phyloP scores from a whole-genome alignment of 2,797 vertebrate species.

The Buceros bicornis region DNA sequence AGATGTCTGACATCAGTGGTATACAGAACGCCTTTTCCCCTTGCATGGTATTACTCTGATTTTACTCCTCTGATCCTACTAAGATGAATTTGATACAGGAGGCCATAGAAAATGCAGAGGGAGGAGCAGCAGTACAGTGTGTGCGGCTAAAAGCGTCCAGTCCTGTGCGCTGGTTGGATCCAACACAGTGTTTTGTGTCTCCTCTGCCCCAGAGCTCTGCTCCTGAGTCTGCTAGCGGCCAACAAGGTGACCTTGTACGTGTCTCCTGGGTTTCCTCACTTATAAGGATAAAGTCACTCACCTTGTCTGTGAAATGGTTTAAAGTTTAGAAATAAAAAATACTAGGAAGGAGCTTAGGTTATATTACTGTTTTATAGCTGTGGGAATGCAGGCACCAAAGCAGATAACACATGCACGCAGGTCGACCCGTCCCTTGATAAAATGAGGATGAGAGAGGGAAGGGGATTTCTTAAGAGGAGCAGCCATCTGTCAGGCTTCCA shows the following conservation, averaged over 20 bases:
- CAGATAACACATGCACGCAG: background rate
- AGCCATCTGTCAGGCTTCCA: background rate
- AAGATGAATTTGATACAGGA: background rate
- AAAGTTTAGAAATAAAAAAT: background rate
- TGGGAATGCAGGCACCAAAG: background rate
- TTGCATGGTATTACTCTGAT: background rate
- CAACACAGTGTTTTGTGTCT: background rate
- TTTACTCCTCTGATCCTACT: background rate
- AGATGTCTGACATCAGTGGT: background rate
- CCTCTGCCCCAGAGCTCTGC: background rate
- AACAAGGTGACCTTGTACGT: background rate
- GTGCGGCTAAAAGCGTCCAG: background rate
- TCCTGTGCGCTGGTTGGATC: background rate
- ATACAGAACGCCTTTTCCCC: background rate
- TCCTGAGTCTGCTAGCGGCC: background rate
- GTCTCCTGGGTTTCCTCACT: background rate
- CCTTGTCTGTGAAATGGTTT: background rate
- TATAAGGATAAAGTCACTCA: background rate
- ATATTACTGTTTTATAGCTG: background rate
- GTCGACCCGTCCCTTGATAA: background rate
- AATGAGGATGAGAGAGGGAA: background rate
- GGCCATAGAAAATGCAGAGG: background rate
- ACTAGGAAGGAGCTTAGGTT: background rate
- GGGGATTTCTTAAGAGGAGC: background rate
- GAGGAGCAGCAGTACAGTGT: background rate